Base-by-base conservation (phyloP, 2,888 invertebrate genomes). In the Tuta absoluta region DNA sequence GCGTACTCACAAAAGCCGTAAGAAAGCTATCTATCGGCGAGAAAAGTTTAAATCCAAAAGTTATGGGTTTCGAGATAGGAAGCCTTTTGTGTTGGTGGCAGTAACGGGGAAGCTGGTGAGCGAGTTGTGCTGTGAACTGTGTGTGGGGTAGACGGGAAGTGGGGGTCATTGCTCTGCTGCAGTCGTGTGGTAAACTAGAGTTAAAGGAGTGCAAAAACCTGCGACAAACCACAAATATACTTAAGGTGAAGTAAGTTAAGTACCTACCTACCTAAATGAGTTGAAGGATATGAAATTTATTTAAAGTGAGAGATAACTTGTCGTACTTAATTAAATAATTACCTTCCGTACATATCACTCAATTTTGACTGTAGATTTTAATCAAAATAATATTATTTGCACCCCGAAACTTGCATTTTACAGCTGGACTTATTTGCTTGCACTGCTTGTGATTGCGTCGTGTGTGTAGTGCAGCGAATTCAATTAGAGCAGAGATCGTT, bases 401-500 rank as follows among this genome's bases (percentile, higher is more conserved):
- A 33, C 33, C 10, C 14, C 14, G 14, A 41, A 41, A 14, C n/a
- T 41, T 45, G n/a, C 14, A 14, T 45, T 5, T n/a, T 17, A 3
- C n/a, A 17, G n/a, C 45, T 17, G 3, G 17, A 45, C 45, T 17
- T 45, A 45, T 41, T 41, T 41, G 4, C 21, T 19, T 17, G 19
- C 10, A 11, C 11, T 11, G 51, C 23, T 4, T 4, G 1, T 2
- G 19, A 12, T 12, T 11, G 51, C 21, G 19, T 19, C 49, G 17
- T 28, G 12, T n/a, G 23, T 21, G 28, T 53, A n/a, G n/a, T 53
- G 53, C 53, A 53, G 11, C 53, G 53, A 28, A 53, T 53, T 53
- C 53, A 53, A 53, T 53, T 53, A 53, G 53, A 53, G 53, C 53
- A 21, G 53, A 24, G 53, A 24, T 28, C 53, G 53, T 28, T 24